Evolutionary conservation across 2,888 invertebrate genomes (phyloP).

Genomic region (Caenorhabditis uteleia): DNA sequence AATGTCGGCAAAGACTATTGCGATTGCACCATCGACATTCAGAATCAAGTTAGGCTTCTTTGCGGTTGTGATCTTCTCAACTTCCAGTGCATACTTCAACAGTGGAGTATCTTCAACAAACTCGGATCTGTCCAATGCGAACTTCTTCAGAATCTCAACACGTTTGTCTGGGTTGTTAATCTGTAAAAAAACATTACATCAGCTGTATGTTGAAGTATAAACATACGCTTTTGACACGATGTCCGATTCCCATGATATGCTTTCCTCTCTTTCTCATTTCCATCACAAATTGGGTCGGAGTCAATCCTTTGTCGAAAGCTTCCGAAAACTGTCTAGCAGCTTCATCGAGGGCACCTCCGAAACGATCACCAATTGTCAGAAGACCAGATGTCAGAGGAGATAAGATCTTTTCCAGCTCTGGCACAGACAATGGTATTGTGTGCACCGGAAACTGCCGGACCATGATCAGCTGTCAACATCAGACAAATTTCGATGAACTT

Average conservation of each 20-base stretch:
- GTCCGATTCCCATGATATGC: conserved; percentile 98
- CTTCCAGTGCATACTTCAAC: conserved; percentile 92
- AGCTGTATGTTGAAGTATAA: neutral
- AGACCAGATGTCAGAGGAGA: conserved; percentile 94
- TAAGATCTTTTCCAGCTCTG: conserved; percentile 93
- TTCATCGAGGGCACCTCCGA: conserved; percentile 97
- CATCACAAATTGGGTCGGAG: conserved; percentile 96
- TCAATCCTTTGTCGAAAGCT: conserved; percentile 81
- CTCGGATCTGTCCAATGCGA: conserved; percentile 85
- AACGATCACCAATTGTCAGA: conserved; percentile 89
- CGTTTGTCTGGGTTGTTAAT: conserved; percentile 99
- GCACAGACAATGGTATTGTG: conserved; percentile 82
- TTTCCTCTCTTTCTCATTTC: conserved; percentile 94
- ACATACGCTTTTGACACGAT: conserved; percentile 79
- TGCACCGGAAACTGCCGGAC: conserved; percentile 91
- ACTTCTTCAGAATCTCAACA: conserved; percentile 91
- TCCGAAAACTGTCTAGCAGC: conserved; percentile 96
- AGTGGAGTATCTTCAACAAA: conserved; percentile 83
- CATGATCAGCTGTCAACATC: conserved; percentile 97
- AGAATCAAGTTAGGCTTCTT: conserved; percentile 99
- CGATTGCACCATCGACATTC: conserved; percentile 98
- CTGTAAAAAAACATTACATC: conserved; percentile 61
- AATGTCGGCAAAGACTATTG: conserved; percentile 95
- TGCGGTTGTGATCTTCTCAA: conserved; percentile 96
- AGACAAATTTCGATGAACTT: conserved; percentile 98